Evolutionary conservation across 2,888 invertebrate genomes (phyloP).

Genomic region (Elysia crispata): DNA sequence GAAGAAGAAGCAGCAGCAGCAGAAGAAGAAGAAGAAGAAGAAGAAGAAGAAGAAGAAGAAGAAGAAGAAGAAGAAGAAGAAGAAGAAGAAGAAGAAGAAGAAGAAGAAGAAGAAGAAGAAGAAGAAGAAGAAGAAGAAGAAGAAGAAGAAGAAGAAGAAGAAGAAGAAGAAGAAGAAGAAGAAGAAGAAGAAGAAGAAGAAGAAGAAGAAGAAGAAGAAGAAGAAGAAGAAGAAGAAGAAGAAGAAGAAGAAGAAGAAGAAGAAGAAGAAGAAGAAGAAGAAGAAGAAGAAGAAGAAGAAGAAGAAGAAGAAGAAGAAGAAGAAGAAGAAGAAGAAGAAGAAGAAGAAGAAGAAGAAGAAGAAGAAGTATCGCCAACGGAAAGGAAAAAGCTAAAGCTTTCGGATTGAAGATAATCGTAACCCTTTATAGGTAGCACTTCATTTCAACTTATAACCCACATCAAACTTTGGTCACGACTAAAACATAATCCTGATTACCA

Average conservation of each 20-base stretch:
- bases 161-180: slow-evolving; percentile 10
- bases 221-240: no score
- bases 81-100: slow-evolving; percentile 4
- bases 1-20: no score
- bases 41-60: slow-evolving; percentile 3
- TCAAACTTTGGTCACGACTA: no score
- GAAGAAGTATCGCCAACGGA: background rate
- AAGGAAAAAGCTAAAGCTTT: background rate
- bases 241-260: background rate
- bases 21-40: background rate
- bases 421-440: no score
- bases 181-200: background rate
- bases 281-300: background rate
- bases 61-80: background rate
- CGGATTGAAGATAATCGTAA: no score
- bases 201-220: background rate
- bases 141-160: background rate
- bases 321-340: slow-evolving; percentile 2
- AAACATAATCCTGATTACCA: no score
- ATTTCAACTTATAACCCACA: no score
- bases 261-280: background rate
- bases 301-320: background rate
- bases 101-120: background rate
- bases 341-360: background rate
- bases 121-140: background rate